phyloP scores from a whole-genome alignment of 1,140 invertebrate genomes.

The Chironomus striatipennis region DNA sequence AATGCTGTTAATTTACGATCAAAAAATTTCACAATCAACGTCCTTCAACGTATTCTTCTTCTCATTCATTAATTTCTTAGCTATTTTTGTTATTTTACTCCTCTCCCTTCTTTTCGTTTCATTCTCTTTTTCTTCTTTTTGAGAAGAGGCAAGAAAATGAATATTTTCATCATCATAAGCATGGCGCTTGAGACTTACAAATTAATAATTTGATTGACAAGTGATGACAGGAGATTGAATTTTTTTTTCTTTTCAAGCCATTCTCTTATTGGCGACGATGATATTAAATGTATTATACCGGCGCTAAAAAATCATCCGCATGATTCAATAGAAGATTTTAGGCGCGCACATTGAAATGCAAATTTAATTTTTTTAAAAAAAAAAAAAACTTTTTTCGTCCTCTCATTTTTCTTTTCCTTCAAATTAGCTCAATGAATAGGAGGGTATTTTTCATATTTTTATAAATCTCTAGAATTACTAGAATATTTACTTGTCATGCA shows the following conservation, averaged over 20 bases:
- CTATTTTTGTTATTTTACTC: background rate
- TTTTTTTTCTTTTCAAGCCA: background rate
- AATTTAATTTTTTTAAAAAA: background rate
- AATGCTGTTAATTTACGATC: background rate
- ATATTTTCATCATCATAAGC: background rate
- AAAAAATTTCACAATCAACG: background rate
- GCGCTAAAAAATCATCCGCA: background rate
- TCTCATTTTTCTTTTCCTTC: background rate
- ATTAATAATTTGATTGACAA: conserved; percentile 2
- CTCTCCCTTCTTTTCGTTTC: background rate
- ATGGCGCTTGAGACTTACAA: background rate
- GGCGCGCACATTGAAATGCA: conserved; percentile 11
- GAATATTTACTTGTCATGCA: no score
- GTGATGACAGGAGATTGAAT: background rate
- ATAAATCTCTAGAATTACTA: no score
- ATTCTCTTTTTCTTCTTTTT: background rate
- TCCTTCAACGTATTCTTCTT: background rate
- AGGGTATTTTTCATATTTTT: no score
- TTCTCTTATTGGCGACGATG: background rate
- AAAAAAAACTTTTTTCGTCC: background rate
- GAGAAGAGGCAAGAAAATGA: background rate
- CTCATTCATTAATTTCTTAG: background rate
- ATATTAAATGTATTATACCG: conserved; percentile 1
- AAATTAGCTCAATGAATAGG: background rate
- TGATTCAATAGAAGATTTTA: background rate